Base-by-base conservation (phyloP, 2,888 invertebrate genomes). In the Sussaba pulchella region DNA sequence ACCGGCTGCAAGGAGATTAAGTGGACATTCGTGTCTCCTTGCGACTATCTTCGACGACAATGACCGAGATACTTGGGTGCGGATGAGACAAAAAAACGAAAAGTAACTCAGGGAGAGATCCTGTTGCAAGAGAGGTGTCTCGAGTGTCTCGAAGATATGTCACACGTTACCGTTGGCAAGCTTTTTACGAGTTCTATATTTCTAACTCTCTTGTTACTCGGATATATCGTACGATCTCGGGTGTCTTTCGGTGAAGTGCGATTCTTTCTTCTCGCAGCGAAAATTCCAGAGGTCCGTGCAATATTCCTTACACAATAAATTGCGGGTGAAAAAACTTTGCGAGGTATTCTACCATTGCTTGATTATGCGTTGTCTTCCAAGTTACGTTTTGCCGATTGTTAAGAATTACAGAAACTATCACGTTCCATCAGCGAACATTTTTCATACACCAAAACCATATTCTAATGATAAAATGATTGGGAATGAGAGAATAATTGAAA, bases 11-110 rank as follows among this genome's bases (percentile, higher is more conserved):
- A 43, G 52, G 54, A 43, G 43, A 69, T 54, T 69, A 17, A 69
- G 69, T 69, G 69, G 54, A 54, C 69, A 39, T 52, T 57, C 54
- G 57, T 43, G 26, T 69, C 69, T 69, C 57, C 26, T 43, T 69
- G 21, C 54, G 41, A 17, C 57, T 43, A 69, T 69, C 69, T 54
- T 24, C 26, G 41, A 43, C 57, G 69, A 54, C 54, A 54, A 69
- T 57, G 54, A 69, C 17, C 54, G 41, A 69, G 69, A 69, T 26
- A 19, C 54, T 26, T 26, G 54, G 36, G 41, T 19, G 69, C n/a
- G 31, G 21, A 24, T 12, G 54, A 43, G 31, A 47, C 4, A 43
- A 43, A n/a, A 43, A 43, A 43, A 31, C 26, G 14, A 67, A 57
- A 41, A 69, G 54, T 39, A 69, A 69, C 69, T 57, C 54, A 41